phyloP scores from a whole-genome alignment of 2,113 vertebrate genomes.

The Paedocypris sp. region DNA sequence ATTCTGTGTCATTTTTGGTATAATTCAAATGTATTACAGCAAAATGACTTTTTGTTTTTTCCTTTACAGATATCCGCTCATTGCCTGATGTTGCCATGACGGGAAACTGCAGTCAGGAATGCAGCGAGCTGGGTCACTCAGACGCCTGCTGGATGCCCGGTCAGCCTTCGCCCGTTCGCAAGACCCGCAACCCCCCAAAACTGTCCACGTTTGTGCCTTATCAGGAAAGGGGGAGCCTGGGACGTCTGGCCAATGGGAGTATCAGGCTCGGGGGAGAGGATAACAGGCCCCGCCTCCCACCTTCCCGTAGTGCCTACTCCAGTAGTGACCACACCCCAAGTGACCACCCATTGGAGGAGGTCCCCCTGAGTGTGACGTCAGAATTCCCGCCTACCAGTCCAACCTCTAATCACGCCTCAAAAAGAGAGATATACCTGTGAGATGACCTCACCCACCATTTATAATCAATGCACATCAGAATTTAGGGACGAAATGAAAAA shows the following conservation, averaged over 20 bases:
- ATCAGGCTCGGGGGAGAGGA: constrained; percentile 84
- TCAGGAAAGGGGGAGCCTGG: constrained; percentile 97
- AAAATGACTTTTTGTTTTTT: not conserved
- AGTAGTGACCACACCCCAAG: constrained; percentile 84
- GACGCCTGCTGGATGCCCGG: constrained; percentile 99
- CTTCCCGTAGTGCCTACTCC: constrained; percentile 99
- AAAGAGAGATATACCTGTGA: constrained; percentile 99
- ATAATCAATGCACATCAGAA: constrained; percentile 36
- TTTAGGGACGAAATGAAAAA: not conserved
- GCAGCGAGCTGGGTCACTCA: constrained; percentile 94
- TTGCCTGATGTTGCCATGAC: constrained; percentile 97
- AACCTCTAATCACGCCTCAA: constrained; percentile 78
- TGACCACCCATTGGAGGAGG: constrained; percentile 96
- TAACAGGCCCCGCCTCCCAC: constrained; percentile 84
- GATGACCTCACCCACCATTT: constrained; percentile 34
- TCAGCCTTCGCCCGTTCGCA: constrained; percentile 86
- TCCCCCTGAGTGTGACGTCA: constrained; percentile 90
- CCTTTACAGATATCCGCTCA: constrained; percentile 80
- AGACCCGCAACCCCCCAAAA: constrained; percentile 94
- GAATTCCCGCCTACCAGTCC: constrained; percentile 87
- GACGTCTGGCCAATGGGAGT: constrained; percentile 87
- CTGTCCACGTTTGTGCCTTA: constrained; percentile 99
- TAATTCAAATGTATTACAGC: no score
- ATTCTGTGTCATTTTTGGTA: no score
- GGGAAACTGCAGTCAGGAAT: constrained; percentile 93